These are phyloP conservation scores for Sipha flava DNA, from an alignment of 1,140 invertebrate genomes.

Conservation along the genomic window DNA sequence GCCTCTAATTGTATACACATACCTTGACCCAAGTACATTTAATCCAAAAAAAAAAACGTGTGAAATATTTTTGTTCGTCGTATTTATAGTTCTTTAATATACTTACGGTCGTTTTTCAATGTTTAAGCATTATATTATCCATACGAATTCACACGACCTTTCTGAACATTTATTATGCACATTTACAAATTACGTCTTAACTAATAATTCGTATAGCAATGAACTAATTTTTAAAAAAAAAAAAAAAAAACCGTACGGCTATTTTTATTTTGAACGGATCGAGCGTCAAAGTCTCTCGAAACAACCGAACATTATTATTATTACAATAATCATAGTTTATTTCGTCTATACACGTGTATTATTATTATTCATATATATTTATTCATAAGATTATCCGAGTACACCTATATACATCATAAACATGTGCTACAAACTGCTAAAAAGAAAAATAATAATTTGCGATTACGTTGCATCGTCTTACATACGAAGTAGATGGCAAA, in stretches of 20 bases:
- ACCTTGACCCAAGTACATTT: conserved; percentile 1
- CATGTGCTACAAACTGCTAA: background rate
- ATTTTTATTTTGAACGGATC: background rate
- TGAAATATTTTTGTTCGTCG: background rate
- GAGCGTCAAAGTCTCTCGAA: background rate
- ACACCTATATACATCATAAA: background rate
- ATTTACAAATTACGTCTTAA: background rate
- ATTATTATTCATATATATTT: too few species aligned
- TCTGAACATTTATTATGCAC: background rate
- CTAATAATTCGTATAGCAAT: background rate
- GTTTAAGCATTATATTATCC: background rate
- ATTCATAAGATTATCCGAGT: background rate
- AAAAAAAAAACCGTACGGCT: background rate
- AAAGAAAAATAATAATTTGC: background rate
- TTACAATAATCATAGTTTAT: too few species aligned
- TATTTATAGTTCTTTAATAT: background rate
- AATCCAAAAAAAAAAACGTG: conserved; percentile 1
- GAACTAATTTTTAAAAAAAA: background rate
- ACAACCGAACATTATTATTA: background rate
- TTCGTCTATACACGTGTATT: too few species aligned
- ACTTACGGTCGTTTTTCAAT: background rate
- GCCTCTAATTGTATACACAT: background rate
- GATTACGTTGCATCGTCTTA: background rate
- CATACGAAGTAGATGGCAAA: background rate
- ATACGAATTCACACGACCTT: conserved; percentile 6